Conservation (phyloP, 2,113 vertebrate species). For the Gavia stellata region DNA sequence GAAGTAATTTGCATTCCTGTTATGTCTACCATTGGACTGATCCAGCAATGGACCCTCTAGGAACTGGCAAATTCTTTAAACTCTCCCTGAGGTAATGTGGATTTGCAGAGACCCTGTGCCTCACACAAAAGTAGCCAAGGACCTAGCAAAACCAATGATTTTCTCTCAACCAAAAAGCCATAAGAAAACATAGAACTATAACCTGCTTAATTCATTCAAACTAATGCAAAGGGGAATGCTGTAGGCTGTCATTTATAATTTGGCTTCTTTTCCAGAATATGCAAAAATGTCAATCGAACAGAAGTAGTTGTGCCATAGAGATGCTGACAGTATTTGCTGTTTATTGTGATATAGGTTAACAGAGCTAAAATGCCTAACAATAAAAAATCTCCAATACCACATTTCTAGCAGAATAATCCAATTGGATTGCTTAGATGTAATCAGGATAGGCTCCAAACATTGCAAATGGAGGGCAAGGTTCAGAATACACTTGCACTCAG, state of each 20-base stretch:
- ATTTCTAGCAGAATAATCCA: background rate
- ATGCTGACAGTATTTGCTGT: background rate
- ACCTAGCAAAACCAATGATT: background rate
- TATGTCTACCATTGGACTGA: background rate
- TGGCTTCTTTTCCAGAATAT: background rate
- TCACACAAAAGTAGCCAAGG: background rate
- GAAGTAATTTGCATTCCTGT: constrained; percentile 30
- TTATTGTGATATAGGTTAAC: background rate
- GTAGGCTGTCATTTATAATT: background rate
- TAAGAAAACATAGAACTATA: background rate
- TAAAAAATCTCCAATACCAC: background rate
- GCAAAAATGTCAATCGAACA: background rate
- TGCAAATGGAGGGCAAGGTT: background rate
- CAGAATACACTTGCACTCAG: background rate
- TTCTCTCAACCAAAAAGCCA: background rate
- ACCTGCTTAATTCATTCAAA: background rate
- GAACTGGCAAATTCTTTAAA: background rate
- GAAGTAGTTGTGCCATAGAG: background rate
- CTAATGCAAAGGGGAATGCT: background rate
- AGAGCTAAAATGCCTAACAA: background rate
- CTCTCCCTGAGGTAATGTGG: background rate
- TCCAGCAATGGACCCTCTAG: background rate
- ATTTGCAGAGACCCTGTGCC: background rate
- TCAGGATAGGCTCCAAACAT: background rate
- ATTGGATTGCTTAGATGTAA: background rate